Evolutionary conservation across 2,113 vertebrate species (phyloP).

Genomic region (Puntigrus tetrazona): DNA sequence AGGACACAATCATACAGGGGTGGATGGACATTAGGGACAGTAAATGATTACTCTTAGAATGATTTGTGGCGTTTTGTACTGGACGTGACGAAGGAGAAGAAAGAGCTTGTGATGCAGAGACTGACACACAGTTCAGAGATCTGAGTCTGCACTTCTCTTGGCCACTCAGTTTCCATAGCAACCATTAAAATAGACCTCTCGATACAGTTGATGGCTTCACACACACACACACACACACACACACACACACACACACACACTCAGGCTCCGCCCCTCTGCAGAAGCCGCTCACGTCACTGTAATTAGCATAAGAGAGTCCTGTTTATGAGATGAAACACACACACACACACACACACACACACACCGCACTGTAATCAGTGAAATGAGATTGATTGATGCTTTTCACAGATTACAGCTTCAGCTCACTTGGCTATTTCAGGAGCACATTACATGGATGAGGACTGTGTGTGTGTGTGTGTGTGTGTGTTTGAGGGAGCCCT

Average conservation of each 20-base stretch:
- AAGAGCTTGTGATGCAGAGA: not conserved
- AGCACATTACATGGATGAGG: slow-evolving; percentile 24
- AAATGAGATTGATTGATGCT: slow-evolving; percentile 13
- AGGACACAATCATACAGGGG: not conserved
- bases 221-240: not conserved
- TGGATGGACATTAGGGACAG: not conserved
- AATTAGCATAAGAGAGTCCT: slow-evolving; percentile 28
- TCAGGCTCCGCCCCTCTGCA: slow-evolving; percentile 4
- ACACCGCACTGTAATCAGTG: slow-evolving; percentile 24
- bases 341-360: slow-evolving; percentile 44
- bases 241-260: slow-evolving; percentile 24
- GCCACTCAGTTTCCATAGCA: slow-evolving; percentile 82
- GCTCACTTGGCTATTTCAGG: slow-evolving; percentile 39
- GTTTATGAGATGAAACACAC: slow-evolving; percentile 9
- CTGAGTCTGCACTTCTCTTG: slow-evolving; percentile 77
- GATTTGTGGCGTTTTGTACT: not conserved
- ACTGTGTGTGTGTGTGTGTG: not conserved
- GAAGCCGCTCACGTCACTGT: slow-evolving; percentile 15
- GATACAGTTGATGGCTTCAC: slow-evolving; percentile 67
- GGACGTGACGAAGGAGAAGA: slow-evolving; percentile 2
- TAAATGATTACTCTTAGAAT: not conserved
- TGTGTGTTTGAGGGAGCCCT: not conserved
- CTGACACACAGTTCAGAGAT: slow-evolving; percentile 48
- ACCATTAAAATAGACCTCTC: slow-evolving; percentile 79
- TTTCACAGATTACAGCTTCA: slow-evolving; percentile 26